Base-by-base conservation (phyloP, 2,797 vertebrate species). In the Pogonophryne albipinna region DNA sequence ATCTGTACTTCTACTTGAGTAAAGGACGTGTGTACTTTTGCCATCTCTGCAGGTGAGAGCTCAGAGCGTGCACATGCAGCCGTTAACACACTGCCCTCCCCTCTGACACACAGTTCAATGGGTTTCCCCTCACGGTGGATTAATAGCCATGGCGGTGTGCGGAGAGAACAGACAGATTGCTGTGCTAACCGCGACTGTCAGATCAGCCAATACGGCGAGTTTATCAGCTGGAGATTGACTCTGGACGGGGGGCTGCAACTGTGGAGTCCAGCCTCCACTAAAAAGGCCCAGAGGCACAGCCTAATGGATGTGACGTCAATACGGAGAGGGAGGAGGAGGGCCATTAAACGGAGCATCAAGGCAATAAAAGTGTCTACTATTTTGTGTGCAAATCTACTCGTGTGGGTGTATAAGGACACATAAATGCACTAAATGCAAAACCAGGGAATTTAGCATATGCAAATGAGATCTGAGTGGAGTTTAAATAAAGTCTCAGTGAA, bases 231-330 rank as follows among this genome's bases (percentile, higher is more conserved):
- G 78, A 89, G 85, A 90, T 91, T 84, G 88, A 91, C 85, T 92
- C 79, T 69, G 79, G 73, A 71, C 1, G 45, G 58, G 71, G 79
- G 82, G 87, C 83, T 92, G 61, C 71, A 60, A 8, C 34, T 1
- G 34, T 64, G 62, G 16, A 52, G 76, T 81, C 59, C 77, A 78
- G 86, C 73, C 68, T 88, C 64, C 77, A 73, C 79, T 91, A 84
- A 92, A 90, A 89, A 85, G 83, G 74, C 93, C 90, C 91, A 84
- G 82, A 90, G 92, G 91, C 89, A 82, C 76, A 6, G 86, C 76
- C 86, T 93, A 93, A 93, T 93, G 90, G 90, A 85, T 58, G 63
- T 92, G 90, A 91, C 88, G 87, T 94, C 91, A 90, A 90, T 84
- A 84, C 63, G 23, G 68, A 78, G 80, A 80, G 80, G 69, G 78